These are phyloP conservation scores for Cercocebus atys DNA, from an alignment of 2,113 vertebrate species.

Conservation along the genomic window DNA sequence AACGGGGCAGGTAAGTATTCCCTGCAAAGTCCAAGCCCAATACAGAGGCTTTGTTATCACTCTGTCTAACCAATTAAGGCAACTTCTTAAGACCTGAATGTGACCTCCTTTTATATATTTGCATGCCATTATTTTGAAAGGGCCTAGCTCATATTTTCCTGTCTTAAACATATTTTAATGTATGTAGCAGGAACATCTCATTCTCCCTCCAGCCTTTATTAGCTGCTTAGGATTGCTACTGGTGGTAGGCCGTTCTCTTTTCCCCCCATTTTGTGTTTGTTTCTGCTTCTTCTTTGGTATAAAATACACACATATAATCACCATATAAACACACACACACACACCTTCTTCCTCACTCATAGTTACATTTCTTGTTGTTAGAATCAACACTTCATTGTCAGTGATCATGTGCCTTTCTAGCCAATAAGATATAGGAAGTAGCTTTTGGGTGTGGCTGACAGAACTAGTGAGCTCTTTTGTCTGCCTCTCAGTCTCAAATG, in stretches of 20 bases:
- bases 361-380: neutral
- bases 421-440: neutral
- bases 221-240: neutral
- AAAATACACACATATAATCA: neutral
- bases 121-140: neutral
- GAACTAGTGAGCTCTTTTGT: neutral
- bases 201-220: neutral
- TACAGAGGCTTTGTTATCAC: neutral
- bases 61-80: neutral
- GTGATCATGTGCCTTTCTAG: neutral
- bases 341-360: neutral
- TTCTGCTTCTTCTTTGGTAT: neutral
- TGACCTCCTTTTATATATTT: neutral
- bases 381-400: neutral
- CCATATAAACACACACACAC: neutral
- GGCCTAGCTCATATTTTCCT: neutral
- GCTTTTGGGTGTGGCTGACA: neutral
- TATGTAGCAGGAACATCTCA: neutral
- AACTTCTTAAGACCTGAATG: neutral
- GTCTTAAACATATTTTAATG: neutral
- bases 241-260: neutral
- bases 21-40: neutral
- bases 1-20: neutral
- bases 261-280: neutral
- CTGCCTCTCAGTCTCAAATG: neutral